Evolutionary conservation across 2,888 invertebrate species (phyloP).

Genomic region (Drosophila pseudotalamancana): DNA sequence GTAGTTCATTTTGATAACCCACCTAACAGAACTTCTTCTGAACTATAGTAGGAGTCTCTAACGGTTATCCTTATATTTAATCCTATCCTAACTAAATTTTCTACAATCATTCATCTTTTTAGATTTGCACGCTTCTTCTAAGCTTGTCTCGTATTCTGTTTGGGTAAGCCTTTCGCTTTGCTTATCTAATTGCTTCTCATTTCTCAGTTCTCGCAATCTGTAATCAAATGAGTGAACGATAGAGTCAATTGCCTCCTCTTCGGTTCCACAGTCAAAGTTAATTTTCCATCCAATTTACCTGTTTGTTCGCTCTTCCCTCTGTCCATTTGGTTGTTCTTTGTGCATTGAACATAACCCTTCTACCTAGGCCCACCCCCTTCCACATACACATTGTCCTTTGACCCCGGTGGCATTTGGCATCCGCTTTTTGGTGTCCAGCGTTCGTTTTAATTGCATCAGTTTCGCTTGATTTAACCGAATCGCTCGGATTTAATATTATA

Average conservation of each 20-base stretch:
- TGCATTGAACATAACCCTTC: conserved; percentile 6
- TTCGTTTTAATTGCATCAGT: conserved; percentile 73
- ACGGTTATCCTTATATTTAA: no score
- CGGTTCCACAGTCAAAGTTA: conserved; percentile 43
- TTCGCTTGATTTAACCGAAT: conserved; percentile 71
- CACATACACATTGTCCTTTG: no score
- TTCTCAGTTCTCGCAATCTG: background rate
- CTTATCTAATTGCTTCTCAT: background rate
- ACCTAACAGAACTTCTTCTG: no score
- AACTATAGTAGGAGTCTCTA: no score
- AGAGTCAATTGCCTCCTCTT: background rate
- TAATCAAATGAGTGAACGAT: conserved; percentile 2
- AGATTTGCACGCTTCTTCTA: background rate
- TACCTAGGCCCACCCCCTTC: background rate
- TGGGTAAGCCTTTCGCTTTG: background rate
- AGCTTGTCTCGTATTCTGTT: no score
- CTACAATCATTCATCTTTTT: background rate
- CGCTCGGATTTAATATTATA: conserved; percentile 57
- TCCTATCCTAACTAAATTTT: no score
- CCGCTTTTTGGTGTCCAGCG: conserved; percentile 31
- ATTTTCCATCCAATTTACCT: conserved; percentile 73
- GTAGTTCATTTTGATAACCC: no score
- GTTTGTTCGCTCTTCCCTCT: background rate
- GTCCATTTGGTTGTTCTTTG: background rate
- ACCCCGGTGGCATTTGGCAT: conserved; percentile 10